Conservation (phyloP, 2,113 vertebrate genomes). For the Xiphophorus couchianus region DNA sequence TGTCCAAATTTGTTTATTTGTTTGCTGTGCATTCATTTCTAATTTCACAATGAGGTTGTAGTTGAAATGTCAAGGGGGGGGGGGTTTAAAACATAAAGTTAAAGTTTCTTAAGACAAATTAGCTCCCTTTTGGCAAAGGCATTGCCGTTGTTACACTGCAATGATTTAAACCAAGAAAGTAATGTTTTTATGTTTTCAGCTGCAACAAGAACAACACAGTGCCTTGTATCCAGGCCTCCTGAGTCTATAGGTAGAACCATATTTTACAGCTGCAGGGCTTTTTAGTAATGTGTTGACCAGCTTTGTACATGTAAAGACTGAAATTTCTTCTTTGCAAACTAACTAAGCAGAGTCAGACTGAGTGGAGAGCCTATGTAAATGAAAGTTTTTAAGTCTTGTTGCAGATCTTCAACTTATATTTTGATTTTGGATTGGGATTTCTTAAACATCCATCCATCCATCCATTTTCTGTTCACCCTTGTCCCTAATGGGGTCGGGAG, state of each 20-base stretch:
- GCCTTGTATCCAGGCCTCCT: background rate
- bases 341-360: too few relatives aligned
- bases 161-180: background rate
- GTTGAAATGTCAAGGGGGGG: too few relatives aligned
- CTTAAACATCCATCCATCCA: too few relatives aligned
- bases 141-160: background rate
- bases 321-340: background rate
- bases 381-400: background rate
- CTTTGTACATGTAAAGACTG: background rate
- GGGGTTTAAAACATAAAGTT: too few relatives aligned
- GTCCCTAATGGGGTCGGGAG: too few relatives aligned
- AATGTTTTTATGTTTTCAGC: background rate
- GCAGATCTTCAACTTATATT: too few relatives aligned
- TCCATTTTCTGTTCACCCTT: too few relatives aligned
- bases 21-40: background rate
- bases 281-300: background rate
- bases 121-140: background rate
- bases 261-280: background rate
- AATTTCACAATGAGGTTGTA: too few relatives aligned
- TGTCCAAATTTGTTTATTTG: background rate
- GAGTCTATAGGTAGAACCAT: background rate
- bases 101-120: background rate
- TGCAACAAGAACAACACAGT: background rate
- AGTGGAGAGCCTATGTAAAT: background rate
- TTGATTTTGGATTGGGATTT: too few relatives aligned